These are phyloP conservation scores for Prietella phreatophila DNA, from an alignment of 2,113 vertebrate genomes.

Conservation along the genomic window DNA sequence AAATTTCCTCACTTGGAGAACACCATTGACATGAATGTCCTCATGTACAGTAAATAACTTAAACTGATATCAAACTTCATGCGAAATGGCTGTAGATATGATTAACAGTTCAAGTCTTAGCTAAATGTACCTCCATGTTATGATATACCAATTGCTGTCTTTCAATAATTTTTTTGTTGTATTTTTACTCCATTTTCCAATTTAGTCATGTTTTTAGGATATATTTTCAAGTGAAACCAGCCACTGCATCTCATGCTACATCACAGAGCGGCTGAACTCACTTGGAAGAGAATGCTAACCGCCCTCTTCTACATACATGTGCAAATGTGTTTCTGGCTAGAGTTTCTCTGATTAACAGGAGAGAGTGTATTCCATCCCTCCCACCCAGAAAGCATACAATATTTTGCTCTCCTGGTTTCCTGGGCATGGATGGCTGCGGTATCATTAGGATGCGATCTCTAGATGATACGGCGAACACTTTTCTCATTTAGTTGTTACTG, in stretches of 20 bases:
- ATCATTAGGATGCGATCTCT: neutral
- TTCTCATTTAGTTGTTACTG: neutral
- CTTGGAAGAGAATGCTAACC: neutral
- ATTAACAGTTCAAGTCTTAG: neutral
- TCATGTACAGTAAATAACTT: neutral
- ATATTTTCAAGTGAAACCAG: neutral
- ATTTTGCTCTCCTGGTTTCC: neutral
- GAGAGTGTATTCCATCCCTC: neutral
- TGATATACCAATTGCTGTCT: neutral
- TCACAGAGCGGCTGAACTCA: neutral
- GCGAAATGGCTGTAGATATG: neutral
- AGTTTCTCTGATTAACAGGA: neutral
- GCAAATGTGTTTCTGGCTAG: neutral
- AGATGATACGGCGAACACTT: neutral
- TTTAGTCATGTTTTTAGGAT: neutral
- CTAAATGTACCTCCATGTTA: neutral
- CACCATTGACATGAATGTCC: neutral
- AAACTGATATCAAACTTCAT: neutral
- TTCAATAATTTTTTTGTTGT: neutral
- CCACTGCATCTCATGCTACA: neutral
- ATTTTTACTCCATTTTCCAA: neutral
- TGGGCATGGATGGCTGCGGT: neutral
- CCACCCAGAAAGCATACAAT: neutral
- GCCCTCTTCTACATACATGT: neutral
- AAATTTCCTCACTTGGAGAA: no score